A percentile compares a stretch with the other conserved stretches of the same genome.
These are phyloP conservation scores for Netelia melanura DNA, from an alignment of 2,888 invertebrate species.

Conservation along the genomic window DNA sequence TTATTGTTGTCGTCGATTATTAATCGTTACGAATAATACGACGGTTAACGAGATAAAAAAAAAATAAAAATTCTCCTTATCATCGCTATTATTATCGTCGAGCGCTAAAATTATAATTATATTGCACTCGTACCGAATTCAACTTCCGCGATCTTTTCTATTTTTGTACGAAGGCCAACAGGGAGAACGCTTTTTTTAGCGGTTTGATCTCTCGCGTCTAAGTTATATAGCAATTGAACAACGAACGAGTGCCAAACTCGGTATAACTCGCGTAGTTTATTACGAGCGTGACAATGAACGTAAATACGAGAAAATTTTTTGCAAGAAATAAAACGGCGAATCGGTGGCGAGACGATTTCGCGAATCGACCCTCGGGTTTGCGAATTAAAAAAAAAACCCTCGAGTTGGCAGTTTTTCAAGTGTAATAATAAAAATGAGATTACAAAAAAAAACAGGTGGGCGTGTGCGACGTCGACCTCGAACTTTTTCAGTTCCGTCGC, in stretches of 20 bases:
- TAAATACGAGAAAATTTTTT: too few species aligned
- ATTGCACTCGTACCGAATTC: constrained; percentile 18
- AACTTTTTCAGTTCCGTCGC: too few species aligned
- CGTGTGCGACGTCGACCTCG: too few species aligned
- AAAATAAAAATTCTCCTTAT: constrained; percentile 5
- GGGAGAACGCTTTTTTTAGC: constrained; percentile 3
- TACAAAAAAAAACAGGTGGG: too few species aligned
- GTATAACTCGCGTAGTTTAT: background rate
- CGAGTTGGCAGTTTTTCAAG: too few species aligned
- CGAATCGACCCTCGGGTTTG: too few species aligned
- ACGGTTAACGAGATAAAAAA: background rate
- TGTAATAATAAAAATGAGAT: too few species aligned
- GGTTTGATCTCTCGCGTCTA: background rate
- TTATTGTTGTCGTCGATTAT: background rate
- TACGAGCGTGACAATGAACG: background rate
- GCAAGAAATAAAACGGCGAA: background rate
- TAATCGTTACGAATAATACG: background rate
- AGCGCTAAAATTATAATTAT: constrained; percentile 38
- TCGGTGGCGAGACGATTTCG: background rate
- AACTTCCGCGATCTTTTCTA: constrained; percentile 33
- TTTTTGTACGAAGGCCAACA: constrained; percentile 51
- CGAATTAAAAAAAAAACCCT: too few species aligned
- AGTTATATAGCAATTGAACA: background rate
- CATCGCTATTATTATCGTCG: constrained; percentile 17
- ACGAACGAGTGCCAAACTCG: background rate